Conservation (phyloP, 2,113 vertebrate genomes). For the Myiagra hebetior region DNA sequence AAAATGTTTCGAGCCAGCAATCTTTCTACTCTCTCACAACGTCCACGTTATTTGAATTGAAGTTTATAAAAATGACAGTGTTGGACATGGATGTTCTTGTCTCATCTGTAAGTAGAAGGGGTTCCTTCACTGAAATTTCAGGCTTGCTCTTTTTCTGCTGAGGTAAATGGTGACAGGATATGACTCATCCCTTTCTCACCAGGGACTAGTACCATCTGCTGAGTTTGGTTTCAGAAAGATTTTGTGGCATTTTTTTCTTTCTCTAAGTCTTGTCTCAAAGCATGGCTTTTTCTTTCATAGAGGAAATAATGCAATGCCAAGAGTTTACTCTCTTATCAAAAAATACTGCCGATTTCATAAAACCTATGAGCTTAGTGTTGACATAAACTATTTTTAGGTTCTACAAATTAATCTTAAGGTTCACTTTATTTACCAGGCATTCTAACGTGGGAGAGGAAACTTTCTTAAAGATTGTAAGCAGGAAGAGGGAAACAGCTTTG, state of each 20-base stretch:
- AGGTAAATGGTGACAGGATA: neutral
- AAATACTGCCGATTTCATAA: neutral
- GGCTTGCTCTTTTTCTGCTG: neutral
- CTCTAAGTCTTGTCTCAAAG: neutral
- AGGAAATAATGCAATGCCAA: neutral
- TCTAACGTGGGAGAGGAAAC: neutral
- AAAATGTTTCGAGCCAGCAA: neutral
- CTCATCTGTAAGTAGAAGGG: neutral
- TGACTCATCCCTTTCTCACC: neutral
- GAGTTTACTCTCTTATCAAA: neutral
- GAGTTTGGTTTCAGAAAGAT: neutral
- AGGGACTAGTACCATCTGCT: neutral
- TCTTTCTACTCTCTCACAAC: neutral
- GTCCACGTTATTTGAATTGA: neutral
- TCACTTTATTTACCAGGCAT: neutral
- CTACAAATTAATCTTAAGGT: neutral
- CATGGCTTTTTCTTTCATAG: neutral
- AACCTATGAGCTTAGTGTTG: neutral
- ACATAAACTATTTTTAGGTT: neutral
- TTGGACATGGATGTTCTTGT: neutral
- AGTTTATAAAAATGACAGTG: neutral
- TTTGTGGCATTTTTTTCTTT: neutral
- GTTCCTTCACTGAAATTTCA: neutral
- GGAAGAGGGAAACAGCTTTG: neutral
- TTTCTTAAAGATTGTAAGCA: neutral